Evolutionary conservation across 2,888 invertebrate species (phyloP), one percentile per base, ranked within the genome.

Genomic region (Idaea straminata): DNA sequence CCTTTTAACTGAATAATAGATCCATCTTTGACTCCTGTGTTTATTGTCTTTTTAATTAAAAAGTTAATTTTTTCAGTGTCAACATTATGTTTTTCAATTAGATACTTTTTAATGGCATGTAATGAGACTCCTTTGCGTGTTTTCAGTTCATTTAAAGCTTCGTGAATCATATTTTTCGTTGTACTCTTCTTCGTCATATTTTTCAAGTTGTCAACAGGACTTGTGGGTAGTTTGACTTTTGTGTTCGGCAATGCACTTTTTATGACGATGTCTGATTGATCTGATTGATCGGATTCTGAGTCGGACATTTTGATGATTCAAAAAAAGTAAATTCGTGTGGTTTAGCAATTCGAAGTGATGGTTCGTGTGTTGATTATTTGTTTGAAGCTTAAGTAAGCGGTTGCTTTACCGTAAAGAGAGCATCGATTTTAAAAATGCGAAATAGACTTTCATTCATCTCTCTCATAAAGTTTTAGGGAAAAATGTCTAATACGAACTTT

Each of bases 51-150:
- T 64, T 91, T 92, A 3, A 92, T 88, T 0, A 84, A 65, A 66
- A 83, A 81, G 6, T 84, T 87, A 0, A 82, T 71, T 76, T 84
- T 90, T 0, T 84, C 83, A 0, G 81, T 80, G 59, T 92, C 81
- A 0, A 87, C 83, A 0, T 79, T 69, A 65, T 82, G 86, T 64
- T 82, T 88, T 16, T 83, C 85, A 1, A 79, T 76, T 5, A 92
- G 75, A 38, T 83, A 84, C 57, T 90, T 91, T 69, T 91, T 92
- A 2, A 92, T 87, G 0, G 92, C 92, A 58, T 89, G 78, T 0
- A 90, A 59, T 0, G 92, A 92, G 0, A 86, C 85, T 0, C 92
- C 92, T 75, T 91, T 92, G 57, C 90, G 75, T 0, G 66, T 78
- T 15, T 86, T 84, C 0, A 90, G 68, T 2, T 84, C 86, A 0